Conservation (phyloP, 2,888 invertebrate genomes). For the Philhelius pedissequus region DNA sequence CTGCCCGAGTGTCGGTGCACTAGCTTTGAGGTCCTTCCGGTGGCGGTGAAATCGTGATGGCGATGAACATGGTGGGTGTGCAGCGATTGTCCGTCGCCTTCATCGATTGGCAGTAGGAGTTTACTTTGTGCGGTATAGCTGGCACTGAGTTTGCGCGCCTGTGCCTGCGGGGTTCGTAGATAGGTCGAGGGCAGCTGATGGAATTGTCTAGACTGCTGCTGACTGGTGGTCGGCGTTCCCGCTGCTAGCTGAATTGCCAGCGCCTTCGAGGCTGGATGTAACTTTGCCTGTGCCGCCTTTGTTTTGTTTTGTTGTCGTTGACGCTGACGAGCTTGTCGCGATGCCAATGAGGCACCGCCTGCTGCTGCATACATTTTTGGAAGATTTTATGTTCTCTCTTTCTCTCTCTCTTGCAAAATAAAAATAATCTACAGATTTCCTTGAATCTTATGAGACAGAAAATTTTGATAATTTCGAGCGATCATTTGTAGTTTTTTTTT, state of each 20-base stretch:
- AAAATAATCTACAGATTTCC: background rate
- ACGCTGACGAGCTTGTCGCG: slow-evolving; percentile 87
- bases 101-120: slow-evolving; percentile 78
- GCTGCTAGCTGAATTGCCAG: slow-evolving; percentile 72
- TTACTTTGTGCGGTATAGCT: slow-evolving; percentile 78
- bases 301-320: slow-evolving; percentile 80
- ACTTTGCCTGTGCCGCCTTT: slow-evolving; percentile 80
- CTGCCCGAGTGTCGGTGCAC: slow-evolving; percentile 77
- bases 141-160: slow-evolving; percentile 78
- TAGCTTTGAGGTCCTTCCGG: slow-evolving; percentile 75
- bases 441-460: background rate
- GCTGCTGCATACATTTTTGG: slow-evolving; percentile 90
- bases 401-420: background rate
- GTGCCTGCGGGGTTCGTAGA: slow-evolving; percentile 77
- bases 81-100: slow-evolving; percentile 76
- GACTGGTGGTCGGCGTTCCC: slow-evolving; percentile 75
- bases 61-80: slow-evolving; percentile 73
- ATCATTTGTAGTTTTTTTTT: slow-evolving; percentile 1
- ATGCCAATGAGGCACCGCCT: slow-evolving; percentile 92
- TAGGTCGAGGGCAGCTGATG: slow-evolving; percentile 81
- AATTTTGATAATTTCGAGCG: slow-evolving; percentile 2
- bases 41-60: slow-evolving; percentile 71
- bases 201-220: slow-evolving; percentile 80
- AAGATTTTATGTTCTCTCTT: slow-evolving; percentile 13
- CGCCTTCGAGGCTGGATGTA: slow-evolving; percentile 78